These are phyloP conservation scores for Rhabdomys dilectus DNA, from an alignment of 2,113 vertebrate genomes.

Conservation along the genomic window DNA sequence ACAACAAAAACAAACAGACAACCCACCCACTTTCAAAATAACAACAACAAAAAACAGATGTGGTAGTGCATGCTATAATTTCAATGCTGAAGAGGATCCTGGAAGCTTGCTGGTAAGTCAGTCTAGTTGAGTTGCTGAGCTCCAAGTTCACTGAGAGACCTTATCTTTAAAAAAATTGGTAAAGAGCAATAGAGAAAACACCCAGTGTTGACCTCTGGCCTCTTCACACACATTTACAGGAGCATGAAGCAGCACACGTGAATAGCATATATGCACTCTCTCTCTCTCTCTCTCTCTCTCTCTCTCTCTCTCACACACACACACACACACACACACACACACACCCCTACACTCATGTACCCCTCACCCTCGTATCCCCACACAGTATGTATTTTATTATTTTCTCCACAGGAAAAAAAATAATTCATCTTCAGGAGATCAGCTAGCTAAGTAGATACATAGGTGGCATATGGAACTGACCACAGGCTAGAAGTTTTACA, in stretches of 20 bases:
- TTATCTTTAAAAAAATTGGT: not conserved
- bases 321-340: not conserved
- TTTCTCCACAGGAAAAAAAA: not conserved
- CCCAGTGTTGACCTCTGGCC: not conserved
- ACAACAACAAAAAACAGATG: too few species aligned
- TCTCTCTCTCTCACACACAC: too few species aligned
- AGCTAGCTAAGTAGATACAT: not conserved
- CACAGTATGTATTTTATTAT: not conserved
- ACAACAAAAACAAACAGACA: not conserved
- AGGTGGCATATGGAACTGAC: not conserved
- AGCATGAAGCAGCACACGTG: not conserved
- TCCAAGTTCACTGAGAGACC: not conserved
- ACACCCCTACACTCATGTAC: not conserved
- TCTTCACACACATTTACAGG: not conserved
- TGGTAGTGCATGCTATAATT: not conserved
- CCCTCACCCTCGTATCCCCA: rapidly evolving
- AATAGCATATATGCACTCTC: too few species aligned
- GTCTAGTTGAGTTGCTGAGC: not conserved
- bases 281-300: too few species aligned
- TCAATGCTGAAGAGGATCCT: not conserved
- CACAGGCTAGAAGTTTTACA: not conserved
- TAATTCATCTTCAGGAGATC: not conserved
- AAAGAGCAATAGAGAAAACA: not conserved
- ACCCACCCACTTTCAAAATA: too few species aligned
- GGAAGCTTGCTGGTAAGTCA: not conserved